Evolutionary conservation across 2,888 invertebrate species (phyloP).

Genomic region (Brenthis ino): DNA sequence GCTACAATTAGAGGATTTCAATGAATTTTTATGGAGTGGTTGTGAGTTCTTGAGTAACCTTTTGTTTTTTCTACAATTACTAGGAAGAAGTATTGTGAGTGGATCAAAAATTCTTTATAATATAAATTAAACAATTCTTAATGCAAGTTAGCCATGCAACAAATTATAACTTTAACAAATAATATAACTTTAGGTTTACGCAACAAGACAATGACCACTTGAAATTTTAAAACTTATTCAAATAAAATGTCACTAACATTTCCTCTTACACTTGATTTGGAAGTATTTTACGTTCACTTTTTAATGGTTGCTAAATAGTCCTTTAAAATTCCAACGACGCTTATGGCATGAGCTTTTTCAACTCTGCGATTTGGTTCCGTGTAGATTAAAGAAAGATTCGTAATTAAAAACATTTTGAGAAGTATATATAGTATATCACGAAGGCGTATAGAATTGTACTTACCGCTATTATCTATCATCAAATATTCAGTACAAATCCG

Average conservation of each 20-base stretch:
- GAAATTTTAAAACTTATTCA: too few species aligned
- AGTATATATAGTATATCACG: constrained; percentile 10
- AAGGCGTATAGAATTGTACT: constrained; percentile 33
- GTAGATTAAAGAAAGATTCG: neutral
- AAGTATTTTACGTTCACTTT: constrained; percentile 14
- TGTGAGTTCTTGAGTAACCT: constrained; percentile 1
- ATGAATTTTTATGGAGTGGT: constrained; percentile 9
- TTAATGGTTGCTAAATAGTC: constrained; percentile 13
- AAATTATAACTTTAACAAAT: too few species aligned
- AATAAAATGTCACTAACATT: constrained; percentile 2
- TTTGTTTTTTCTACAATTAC: constrained; percentile 13
- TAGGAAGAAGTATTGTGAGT: neutral
- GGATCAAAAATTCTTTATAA: constrained; percentile 1
- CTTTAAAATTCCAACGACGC: constrained; percentile 20
- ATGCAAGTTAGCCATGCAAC: too few species aligned
- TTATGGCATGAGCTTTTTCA: neutral
- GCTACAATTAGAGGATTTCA: constrained; percentile 17
- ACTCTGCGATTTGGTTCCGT: neutral
- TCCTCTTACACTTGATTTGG: constrained; percentile 18
- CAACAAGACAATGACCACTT: too few species aligned
- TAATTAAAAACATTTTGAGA: constrained; percentile 5
- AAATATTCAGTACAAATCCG: constrained; percentile 71
- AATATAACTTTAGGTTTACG: too few species aligned
- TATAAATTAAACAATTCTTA: too few species aligned
- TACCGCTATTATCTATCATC: constrained; percentile 63